Evolutionary conservation across 2,888 invertebrate genomes (phyloP).

Genomic region (Phanerotoma sp.): DNA sequence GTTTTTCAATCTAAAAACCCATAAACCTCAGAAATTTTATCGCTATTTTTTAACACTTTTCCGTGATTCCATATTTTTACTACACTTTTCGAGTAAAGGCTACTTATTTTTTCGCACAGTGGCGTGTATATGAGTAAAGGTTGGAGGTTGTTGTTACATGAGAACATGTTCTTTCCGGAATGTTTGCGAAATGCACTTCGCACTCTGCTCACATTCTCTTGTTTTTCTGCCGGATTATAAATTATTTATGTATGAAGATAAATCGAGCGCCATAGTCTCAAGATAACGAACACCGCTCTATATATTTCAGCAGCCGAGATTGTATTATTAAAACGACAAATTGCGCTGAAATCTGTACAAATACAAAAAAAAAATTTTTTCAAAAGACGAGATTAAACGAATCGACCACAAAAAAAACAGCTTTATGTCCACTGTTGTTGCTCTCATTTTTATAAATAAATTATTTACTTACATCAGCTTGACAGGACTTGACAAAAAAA

Average conservation of each 20-base stretch:
- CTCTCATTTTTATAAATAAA: too few relatives aligned
- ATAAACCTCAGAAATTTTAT: too few relatives aligned
- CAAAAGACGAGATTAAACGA: neutral
- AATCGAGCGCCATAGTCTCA: slow-evolving; percentile 12
- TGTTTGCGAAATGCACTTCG: slow-evolving; percentile 7
- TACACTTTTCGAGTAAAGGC: too few relatives aligned
- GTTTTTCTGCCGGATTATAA: slow-evolving; percentile 20
- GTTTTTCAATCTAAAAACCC: too few relatives aligned
- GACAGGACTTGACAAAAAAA: too few relatives aligned
- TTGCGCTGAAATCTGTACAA: slow-evolving; percentile 10
- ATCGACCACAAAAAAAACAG: neutral
- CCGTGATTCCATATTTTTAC: too few relatives aligned
- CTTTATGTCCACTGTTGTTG: too few relatives aligned
- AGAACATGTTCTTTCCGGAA: slow-evolving; percentile 13
- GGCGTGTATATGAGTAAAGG: too few relatives aligned
- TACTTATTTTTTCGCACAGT: too few relatives aligned
- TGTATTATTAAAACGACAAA: slow-evolving; percentile 18
- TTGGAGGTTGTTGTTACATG: slow-evolving; percentile 11
- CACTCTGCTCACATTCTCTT: slow-evolving; percentile 11
- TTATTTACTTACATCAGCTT: too few relatives aligned
- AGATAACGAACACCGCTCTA: slow-evolving; percentile 16
- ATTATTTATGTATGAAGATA: slow-evolving; percentile 25
- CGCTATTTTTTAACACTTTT: too few relatives aligned
- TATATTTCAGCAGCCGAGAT: slow-evolving; percentile 8
- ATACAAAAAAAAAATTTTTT: slow-evolving; percentile 9